These are phyloP conservation scores for Apis laboriosa DNA, from an alignment of 1,140 invertebrate species.

Conservation along the genomic window DNA sequence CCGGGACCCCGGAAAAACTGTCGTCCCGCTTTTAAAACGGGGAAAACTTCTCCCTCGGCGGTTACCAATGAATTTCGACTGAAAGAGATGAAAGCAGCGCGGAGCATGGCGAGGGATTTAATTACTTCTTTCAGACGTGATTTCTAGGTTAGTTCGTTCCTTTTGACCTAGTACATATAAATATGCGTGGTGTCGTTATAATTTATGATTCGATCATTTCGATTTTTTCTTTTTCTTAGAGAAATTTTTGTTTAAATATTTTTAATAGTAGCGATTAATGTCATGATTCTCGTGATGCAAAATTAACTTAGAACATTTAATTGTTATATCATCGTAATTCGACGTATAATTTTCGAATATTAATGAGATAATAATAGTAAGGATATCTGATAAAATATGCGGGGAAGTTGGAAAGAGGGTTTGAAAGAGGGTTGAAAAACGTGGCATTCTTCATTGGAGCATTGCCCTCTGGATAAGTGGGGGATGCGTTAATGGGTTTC, in stretches of 20 bases:
- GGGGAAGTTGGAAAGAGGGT: not conserved
- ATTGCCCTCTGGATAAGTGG: not conserved
- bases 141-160: conserved; percentile 6
- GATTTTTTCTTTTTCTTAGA: not conserved
- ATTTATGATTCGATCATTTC: not conserved
- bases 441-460: conserved; percentile 25
- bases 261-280: no score
- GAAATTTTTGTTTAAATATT: not conserved
- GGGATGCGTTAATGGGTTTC: conserved; percentile 70
- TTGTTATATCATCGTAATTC: no score
- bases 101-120: conserved; percentile 7
- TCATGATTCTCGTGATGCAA: no score
- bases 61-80: conserved; percentile 28
- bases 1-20: conserved; percentile 20
- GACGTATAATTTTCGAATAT: no score
- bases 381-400: no score
- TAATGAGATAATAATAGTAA: no score
- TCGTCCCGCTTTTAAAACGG: conserved; percentile 20
- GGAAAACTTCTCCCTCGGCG: conserved; percentile 19
- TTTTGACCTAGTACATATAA: rapidly evolving
- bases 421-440: conserved; percentile 1
- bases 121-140: conserved; percentile 22
- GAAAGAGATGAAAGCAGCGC: conserved; percentile 7
- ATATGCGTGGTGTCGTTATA: no score
- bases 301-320: no score